Conservation (phyloP, 2,888 invertebrate species). For the Lycia hirtaria region DNA sequence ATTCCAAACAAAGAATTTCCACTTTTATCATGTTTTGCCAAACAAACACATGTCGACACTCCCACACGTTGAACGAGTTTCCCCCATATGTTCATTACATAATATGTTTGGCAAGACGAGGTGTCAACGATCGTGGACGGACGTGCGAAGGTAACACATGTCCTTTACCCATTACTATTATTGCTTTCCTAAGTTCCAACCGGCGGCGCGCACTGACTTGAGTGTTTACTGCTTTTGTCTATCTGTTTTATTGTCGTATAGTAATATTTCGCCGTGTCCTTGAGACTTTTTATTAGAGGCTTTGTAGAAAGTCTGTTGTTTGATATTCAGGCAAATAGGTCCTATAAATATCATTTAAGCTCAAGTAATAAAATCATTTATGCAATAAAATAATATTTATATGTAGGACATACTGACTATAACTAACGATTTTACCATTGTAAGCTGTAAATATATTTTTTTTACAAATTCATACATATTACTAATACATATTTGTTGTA, state of each 20-base stretch:
- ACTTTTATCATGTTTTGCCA: not conserved
- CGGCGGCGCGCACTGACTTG: slow-evolving; percentile 32
- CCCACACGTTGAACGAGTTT: slow-evolving; percentile 13
- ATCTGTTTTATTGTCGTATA: slow-evolving; percentile 7
- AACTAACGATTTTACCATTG: no score
- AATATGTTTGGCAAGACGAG: slow-evolving; percentile 35
- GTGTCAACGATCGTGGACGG: slow-evolving; percentile 58
- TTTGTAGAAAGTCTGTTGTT: not conserved
- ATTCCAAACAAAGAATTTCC: not conserved
- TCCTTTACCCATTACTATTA: slow-evolving; percentile 66
- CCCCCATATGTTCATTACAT: slow-evolving; percentile 28
- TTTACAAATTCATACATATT: no score
- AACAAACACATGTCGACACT: not conserved
- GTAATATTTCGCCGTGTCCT: not conserved
- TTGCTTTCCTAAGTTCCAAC: slow-evolving; percentile 52
- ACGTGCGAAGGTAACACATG: slow-evolving; percentile 69
- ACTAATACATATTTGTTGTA: no score
- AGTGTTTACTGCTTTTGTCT: slow-evolving; percentile 22
- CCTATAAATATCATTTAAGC: no score
- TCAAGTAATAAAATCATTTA: no score
- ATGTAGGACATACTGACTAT: no score
- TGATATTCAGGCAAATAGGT: no score
- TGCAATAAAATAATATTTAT: no score
- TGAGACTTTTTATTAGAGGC: not conserved
- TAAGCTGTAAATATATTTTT: no score